Evolutionary conservation across 2,113 vertebrate genomes (phyloP), one percentile per base, ranked within the genome.

Genomic region (Falcunculus frontatus): DNA sequence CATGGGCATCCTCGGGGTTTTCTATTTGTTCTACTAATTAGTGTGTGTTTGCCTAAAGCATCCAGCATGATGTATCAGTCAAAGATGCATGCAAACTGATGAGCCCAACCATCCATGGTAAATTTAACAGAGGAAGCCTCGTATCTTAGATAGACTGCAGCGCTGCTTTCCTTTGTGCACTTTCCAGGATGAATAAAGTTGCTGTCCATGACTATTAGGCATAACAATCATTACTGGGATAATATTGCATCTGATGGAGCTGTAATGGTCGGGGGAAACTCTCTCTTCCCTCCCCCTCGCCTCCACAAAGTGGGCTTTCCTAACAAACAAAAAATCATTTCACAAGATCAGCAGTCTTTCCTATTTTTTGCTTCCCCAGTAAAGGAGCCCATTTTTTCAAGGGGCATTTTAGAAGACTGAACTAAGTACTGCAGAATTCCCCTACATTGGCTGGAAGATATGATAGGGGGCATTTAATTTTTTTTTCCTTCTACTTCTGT

Each of bases 21-120:
- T 97, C 86, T 97, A 91, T 97, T 97, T 97, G 96, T 96, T 98
- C 96, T 96, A 55, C 94, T 97, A 98, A 98, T 98, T 98, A 96
- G 89, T 88, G 81, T 64, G 80, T 90, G 95, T 85, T 97, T 97
- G 97, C 96, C 97, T 95, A 89, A 91, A 97, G 96, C 96, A 87
- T 92, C 89, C 92, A 92, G 93, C 74, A 32, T 75, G 96, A 92
- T 97, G 69, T 63, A 96, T 88, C 96, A 90, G 89, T 93, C 96
- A 94, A 95, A 97, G 87, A 95, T 55, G 60, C 90, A 82, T 46
- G 78, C 77, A 96, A 86, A 87, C 92, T 97, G 97, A 98, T 95
- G 94, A 97, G 96, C 91, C 95, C 95, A 94, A 60, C 94, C 95
- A 97, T 84, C 96, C 94, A 77, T 96, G 94, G 91, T 90, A 95